Evolutionary conservation across 2,888 invertebrate species (phyloP).

Genomic region (Papilio elwesi): DNA sequence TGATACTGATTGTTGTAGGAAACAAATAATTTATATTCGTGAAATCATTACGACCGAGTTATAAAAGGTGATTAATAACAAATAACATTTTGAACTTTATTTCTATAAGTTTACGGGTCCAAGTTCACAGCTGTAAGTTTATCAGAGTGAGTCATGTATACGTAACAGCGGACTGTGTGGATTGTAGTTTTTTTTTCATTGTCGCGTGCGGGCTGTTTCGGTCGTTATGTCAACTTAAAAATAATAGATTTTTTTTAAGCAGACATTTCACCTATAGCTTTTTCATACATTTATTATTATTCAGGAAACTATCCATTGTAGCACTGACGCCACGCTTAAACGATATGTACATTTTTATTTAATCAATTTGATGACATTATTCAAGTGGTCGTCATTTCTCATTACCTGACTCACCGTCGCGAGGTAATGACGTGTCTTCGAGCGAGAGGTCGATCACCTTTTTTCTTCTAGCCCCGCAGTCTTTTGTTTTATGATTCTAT

Average conservation of each 20-base stretch:
- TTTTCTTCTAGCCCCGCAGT: conserved; percentile 1
- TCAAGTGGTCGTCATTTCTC: conserved; percentile 15
- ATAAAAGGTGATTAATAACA: conserved; percentile 13
- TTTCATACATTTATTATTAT: background rate
- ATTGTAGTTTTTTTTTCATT: conserved; percentile 12
- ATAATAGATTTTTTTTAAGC: background rate
- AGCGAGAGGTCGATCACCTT: conserved; percentile 24
- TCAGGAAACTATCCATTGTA: too few species aligned
- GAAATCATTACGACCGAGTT: conserved; percentile 12
- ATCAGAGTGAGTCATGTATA: conserved; percentile 29
- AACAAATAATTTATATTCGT: conserved; percentile 14
- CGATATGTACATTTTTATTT: background rate
- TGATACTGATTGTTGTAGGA: conserved; percentile 16
- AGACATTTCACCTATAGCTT: background rate
- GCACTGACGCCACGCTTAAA: background rate
- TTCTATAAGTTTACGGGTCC: conserved; percentile 3
- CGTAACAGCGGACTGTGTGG: background rate
- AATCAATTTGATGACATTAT: conserved; percentile 5
- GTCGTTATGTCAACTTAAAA: background rate
- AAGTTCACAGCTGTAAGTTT: conserved; percentile 3
- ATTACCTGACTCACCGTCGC: conserved; percentile 34
- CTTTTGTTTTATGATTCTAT: conserved; percentile 11
- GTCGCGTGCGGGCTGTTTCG: background rate
- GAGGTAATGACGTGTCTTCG: conserved; percentile 24
- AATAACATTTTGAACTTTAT: conserved; percentile 21